phyloP scores from a whole-genome alignment of 2,888 invertebrate genomes.

The Margaritifera margaritifera region DNA sequence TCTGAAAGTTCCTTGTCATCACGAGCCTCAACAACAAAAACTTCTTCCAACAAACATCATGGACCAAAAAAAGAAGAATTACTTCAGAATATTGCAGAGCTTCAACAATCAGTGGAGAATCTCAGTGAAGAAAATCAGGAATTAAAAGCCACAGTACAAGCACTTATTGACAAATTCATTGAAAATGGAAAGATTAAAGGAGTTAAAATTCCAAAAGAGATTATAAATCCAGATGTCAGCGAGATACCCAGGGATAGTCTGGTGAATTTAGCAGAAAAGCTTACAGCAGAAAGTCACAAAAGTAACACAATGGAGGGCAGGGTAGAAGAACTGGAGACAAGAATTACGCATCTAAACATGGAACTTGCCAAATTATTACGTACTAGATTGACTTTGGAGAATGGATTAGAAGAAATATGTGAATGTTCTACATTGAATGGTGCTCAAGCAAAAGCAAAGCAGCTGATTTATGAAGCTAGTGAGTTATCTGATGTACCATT shows the following conservation, averaged over 20 bases:
- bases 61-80: constrained; percentile 42
- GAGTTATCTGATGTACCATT: constrained; percentile 6
- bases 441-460: constrained; percentile 49
- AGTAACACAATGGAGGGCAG: constrained; percentile 51
- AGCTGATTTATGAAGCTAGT: constrained; percentile 59
- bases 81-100: constrained; percentile 43
- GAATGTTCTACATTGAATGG: constrained; percentile 45
- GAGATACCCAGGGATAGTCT: constrained; percentile 37
- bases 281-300: constrained; percentile 34
- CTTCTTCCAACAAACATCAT: constrained; percentile 17
- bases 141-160: constrained; percentile 39
- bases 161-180: constrained; percentile 42
- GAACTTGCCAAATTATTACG: constrained; percentile 63
- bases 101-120: constrained; percentile 37
- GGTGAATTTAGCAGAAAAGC: constrained; percentile 28
- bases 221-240: constrained; percentile 27
- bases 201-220: constrained; percentile 23
- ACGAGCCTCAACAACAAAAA: constrained; percentile 26
- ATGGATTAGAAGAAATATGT: constrained; percentile 59
- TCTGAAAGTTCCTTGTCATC: constrained; percentile 17
- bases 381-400: constrained; percentile 60
- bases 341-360: constrained; percentile 64
- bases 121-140: constrained; percentile 40
- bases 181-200: constrained; percentile 49
- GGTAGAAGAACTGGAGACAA: constrained; percentile 68